phyloP scores from a whole-genome alignment of 2,797 vertebrate species.

The Jordanella pulchra region DNA sequence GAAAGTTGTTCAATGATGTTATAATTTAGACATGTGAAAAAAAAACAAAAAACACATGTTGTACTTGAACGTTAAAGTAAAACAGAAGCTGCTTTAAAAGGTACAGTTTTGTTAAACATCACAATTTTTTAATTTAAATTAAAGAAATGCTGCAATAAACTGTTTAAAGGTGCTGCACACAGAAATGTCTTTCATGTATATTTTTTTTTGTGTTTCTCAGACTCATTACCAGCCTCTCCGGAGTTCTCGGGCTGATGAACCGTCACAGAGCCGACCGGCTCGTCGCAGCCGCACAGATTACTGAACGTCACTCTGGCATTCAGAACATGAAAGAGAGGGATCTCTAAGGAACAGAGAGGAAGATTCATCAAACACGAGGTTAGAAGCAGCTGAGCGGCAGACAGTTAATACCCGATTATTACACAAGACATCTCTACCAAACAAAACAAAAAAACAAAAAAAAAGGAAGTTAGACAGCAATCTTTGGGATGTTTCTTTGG shows the following conservation, averaged over 20 bases:
- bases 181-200: neutral
- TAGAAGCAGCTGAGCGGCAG: too few relatives aligned
- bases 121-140: neutral
- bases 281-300: slow-evolving; percentile 93
- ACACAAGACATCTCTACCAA: neutral
- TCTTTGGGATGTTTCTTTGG: neutral
- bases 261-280: slow-evolving; percentile 87
- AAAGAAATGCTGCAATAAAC: neutral
- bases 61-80: neutral
- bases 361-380: slow-evolving; percentile 10
- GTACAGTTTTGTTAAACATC: neutral
- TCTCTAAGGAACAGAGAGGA: slow-evolving; percentile 77
- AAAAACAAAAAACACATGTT: too few relatives aligned
- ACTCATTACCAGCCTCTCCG: slow-evolving; percentile 70
- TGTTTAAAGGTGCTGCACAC: neutral
- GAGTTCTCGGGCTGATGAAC: slow-evolving; percentile 73
- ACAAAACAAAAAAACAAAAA: too few relatives aligned
- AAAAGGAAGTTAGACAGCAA: neutral
- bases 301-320: slow-evolving; percentile 96
- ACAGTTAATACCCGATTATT: neutral
- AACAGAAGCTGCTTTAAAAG: neutral
- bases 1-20: too few relatives aligned
- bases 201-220: neutral
- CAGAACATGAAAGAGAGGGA: slow-evolving; percentile 93
- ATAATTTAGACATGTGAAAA: too few relatives aligned